A percentile compares a stretch with the other conserved stretches of the same genome.
phyloP scores from a whole-genome alignment of 2,113 vertebrate genomes.

The Odobenus rosmarus region DNA sequence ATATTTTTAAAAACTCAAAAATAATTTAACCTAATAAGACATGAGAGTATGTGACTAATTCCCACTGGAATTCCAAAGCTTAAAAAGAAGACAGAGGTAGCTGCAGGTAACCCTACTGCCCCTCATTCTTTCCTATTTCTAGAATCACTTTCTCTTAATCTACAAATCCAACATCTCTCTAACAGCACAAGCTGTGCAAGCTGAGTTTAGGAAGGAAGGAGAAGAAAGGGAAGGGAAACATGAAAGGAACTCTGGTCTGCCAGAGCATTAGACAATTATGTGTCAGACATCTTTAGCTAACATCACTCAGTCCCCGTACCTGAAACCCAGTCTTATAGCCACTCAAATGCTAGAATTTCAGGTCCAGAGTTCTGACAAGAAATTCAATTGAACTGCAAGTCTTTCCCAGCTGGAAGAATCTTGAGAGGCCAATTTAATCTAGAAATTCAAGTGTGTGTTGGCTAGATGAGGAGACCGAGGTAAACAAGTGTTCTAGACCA shows the following conservation, averaged over 20 bases:
- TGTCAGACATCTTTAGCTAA: conserved; percentile 16
- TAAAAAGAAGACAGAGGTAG: neutral
- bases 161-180: neutral
- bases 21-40: neutral
- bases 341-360: conserved; percentile 42
- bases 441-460: conserved; percentile 18
- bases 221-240: neutral
- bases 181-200: neutral
- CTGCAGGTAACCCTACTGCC: neutral
- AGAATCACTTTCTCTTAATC: conserved; percentile 7
- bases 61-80: conserved; percentile 22
- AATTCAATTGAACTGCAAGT: neutral
- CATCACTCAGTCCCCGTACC: neutral
- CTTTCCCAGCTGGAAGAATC: conserved; percentile 6
- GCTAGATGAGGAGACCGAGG: neutral
- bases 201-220: neutral
- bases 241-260: conserved; percentile 28
- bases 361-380: neutral
- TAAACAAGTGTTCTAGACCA: neutral
- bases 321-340: neutral
- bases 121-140: conserved; percentile 34
- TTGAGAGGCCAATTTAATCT: conserved; percentile 4
- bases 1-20: conserved; percentile 41
- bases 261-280: neutral
- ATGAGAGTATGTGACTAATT: conserved; percentile 11